Evolutionary conservation across 2,113 vertebrate genomes (phyloP).

Genomic region (Microcebus ravelobensis): DNA sequence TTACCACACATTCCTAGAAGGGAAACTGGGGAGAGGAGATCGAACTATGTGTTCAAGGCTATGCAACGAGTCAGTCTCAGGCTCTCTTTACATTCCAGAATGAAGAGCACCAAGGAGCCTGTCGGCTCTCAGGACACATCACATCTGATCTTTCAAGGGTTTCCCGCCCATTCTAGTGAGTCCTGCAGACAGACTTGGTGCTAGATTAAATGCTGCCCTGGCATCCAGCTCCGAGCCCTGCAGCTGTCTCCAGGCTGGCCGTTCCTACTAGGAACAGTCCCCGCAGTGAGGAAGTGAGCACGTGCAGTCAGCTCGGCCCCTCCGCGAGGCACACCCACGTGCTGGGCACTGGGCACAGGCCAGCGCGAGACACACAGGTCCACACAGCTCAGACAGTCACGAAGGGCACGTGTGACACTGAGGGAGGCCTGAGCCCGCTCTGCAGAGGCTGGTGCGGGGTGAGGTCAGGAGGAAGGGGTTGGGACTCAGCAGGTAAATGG

Average conservation of each 20-base stretch:
- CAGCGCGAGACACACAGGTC: neutral
- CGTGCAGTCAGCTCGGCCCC: neutral
- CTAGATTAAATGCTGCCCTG: neutral
- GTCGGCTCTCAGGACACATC: neutral
- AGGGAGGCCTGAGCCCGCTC: neutral
- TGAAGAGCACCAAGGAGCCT: neutral
- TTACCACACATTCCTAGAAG: neutral
- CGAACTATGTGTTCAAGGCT: fast-evolving
- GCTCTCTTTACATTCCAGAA: neutral
- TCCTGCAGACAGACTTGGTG: neutral
- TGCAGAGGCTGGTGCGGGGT: neutral
- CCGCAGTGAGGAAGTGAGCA: neutral
- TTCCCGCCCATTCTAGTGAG: neutral
- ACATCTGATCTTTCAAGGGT: neutral
- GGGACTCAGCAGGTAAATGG: neutral
- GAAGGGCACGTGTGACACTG: fast-evolving
- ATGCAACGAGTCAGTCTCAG: neutral
- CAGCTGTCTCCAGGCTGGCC: neutral
- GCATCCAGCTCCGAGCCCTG: fast-evolving
- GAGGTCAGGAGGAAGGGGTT: too few relatives aligned
- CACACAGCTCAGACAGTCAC: neutral
- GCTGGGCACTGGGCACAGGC: too few relatives aligned
- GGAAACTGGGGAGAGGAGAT: neutral
- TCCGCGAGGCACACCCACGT: neutral
- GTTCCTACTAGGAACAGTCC: neutral